These are phyloP conservation scores for Lacanobia wlatinum DNA, from an alignment of 2,888 invertebrate genomes.

Conservation along the genomic window DNA sequence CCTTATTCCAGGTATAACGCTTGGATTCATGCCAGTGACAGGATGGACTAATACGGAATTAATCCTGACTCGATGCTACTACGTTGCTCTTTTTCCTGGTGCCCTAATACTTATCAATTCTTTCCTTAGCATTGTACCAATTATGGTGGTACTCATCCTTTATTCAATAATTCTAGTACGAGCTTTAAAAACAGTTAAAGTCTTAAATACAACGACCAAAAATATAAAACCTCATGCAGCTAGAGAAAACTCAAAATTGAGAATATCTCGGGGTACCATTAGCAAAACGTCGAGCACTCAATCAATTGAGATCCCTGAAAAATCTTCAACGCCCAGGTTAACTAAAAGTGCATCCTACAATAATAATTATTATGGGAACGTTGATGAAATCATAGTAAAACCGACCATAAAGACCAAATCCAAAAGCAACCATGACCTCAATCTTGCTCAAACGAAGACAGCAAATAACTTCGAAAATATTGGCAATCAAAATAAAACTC, in stretches of 20 bases:
- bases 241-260: conserved; percentile 73
- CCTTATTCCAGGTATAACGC: conserved; percentile 85
- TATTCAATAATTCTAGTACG: conserved; percentile 91
- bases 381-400: conserved; percentile 41
- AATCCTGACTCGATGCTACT: conserved; percentile 86
- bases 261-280: conserved; percentile 79
- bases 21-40: conserved; percentile 91
- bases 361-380: conserved; percentile 63
- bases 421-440: conserved; percentile 79
- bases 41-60: conserved; percentile 89
- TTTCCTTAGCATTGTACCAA: conserved; percentile 89
- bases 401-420: conserved; percentile 67
- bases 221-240: conserved; percentile 64
- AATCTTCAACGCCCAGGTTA: conserved; percentile 62
- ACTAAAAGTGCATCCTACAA: conserved; percentile 81
- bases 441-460: conserved; percentile 55
- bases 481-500: conserved; percentile 55
- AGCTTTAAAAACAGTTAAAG: conserved; percentile 88
- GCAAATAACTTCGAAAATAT: conserved; percentile 56
- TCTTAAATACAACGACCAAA: conserved; percentile 76
- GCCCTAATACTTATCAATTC: conserved; percentile 90
- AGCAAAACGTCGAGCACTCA: conserved; percentile 59
- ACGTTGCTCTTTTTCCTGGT: conserved; percentile 90
- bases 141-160: conserved; percentile 83
- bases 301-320: conserved; percentile 66